phyloP scores from a whole-genome alignment of 2,113 vertebrate genomes.

The rabbit (Oryctolagus cuniculus) region DNA sequence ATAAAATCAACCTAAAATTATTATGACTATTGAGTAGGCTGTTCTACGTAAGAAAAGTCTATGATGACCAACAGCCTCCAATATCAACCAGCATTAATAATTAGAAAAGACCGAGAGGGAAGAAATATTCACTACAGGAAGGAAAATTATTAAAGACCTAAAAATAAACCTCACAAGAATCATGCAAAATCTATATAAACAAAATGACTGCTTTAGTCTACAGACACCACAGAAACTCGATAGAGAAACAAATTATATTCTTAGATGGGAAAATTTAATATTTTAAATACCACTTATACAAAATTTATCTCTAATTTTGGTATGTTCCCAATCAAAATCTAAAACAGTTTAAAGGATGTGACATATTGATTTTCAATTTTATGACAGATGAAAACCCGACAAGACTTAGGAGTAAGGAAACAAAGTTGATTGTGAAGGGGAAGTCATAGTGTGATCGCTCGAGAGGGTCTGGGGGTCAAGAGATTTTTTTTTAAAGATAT shows the following conservation, averaged over 20 bases:
- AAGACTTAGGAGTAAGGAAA: constrained; percentile 25
- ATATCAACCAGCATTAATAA: not conserved
- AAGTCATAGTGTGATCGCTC: not conserved
- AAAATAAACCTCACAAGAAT: not conserved
- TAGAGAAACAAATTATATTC: not conserved
- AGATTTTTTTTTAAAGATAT: not conserved
- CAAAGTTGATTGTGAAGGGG: not conserved
- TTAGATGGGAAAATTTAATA: constrained; percentile 1
- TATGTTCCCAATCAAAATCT: constrained; percentile 3
- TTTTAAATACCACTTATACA: not conserved
- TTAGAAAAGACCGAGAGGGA: constrained; percentile 18
- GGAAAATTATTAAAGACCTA: constrained; percentile 5
- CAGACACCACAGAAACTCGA: not conserved
- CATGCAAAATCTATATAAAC: not conserved
- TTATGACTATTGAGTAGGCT: not conserved
- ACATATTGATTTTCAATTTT: constrained; percentile 9
- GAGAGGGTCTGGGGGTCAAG: not conserved
- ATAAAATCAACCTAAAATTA: not conserved
- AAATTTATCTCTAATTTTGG: constrained; percentile 17
- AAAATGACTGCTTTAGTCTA: constrained; percentile 36
- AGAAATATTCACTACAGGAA: constrained; percentile 16
- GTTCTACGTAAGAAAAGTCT: not conserved
- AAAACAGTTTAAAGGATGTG: constrained; percentile 3
- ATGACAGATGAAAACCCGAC: not conserved
- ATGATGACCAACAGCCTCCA: not conserved